These are phyloP conservation scores for Parascotia fuliginaria DNA, from an alignment of 2,888 invertebrate genomes.

Conservation along the genomic window DNA sequence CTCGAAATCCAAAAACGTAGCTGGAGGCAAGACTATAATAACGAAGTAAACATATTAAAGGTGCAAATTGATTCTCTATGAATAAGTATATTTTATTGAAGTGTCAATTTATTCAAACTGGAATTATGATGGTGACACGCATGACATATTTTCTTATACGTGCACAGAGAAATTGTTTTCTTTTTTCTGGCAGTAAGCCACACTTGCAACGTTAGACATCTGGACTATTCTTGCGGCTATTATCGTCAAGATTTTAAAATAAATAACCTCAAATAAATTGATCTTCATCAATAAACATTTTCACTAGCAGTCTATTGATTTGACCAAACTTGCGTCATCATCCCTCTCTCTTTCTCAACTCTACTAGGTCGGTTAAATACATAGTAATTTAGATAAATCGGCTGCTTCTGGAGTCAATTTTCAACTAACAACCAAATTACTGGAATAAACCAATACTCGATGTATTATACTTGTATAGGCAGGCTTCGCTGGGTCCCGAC, in stretches of 20 bases:
- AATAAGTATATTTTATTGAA: constrained; percentile 7
- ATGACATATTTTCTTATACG: constrained; percentile 21
- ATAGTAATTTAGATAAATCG: no score
- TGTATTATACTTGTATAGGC: no score
- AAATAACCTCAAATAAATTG: constrained; percentile 17
- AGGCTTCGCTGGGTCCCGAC: no score
- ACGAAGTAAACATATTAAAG: constrained; percentile 20
- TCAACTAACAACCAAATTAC: no score
- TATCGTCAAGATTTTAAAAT: constrained; percentile 18
- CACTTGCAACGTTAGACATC: constrained; percentile 25
- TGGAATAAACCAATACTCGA: no score
- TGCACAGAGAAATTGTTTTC: constrained; percentile 28
- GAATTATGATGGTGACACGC: constrained; percentile 25
- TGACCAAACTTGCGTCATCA: no score
- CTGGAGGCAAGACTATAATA: no score
- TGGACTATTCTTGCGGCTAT: constrained; percentile 27
- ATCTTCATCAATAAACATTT: constrained; percentile 17
- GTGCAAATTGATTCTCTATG: constrained; percentile 28
- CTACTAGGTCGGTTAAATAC: no score
- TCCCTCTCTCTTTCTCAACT: no score
- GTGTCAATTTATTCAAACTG: constrained; percentile 10
- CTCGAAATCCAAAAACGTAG: no score
- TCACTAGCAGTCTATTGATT: constrained; percentile 6
- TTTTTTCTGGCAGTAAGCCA: constrained; percentile 52
- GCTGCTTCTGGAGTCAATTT: no score